Evolutionary conservation across 2,113 vertebrate genomes (phyloP).

Genomic region (Patagioenas fasciata): DNA sequence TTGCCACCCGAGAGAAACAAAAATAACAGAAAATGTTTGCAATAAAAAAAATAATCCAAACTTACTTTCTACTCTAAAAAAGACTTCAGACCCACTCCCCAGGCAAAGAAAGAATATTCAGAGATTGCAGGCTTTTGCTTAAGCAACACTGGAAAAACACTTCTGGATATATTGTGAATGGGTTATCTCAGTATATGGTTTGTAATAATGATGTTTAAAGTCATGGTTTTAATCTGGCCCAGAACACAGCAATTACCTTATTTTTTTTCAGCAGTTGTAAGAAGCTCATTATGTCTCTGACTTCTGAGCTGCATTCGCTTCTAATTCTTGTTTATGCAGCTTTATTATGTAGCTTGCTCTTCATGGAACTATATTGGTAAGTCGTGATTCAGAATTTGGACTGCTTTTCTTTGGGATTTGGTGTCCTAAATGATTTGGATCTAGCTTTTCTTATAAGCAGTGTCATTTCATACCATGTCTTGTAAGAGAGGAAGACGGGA

Average conservation of each 20-base stretch:
- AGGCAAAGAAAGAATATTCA: background rate
- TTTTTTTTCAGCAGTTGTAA: background rate
- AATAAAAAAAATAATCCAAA: background rate
- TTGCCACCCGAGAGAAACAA: background rate
- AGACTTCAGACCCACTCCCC: background rate
- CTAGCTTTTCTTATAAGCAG: background rate
- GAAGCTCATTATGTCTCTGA: background rate
- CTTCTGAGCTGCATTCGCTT: background rate
- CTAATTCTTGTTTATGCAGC: background rate
- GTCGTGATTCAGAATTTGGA: background rate
- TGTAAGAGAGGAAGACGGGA: background rate
- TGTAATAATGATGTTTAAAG: background rate
- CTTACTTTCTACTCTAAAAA: background rate
- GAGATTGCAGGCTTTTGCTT: background rate
- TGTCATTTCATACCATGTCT: background rate
- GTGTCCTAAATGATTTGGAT: background rate
- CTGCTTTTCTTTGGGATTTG: background rate
- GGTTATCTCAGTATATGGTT: background rate
- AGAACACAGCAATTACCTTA: background rate
- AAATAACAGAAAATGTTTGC: background rate
- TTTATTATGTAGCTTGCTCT: background rate
- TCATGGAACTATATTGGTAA: background rate
- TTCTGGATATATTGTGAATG: background rate
- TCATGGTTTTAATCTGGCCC: background rate
- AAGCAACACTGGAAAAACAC: background rate